Evolutionary conservation across 2,888 invertebrate species (phyloP).

Genomic region (Caenorhabditis imperialis): DNA sequence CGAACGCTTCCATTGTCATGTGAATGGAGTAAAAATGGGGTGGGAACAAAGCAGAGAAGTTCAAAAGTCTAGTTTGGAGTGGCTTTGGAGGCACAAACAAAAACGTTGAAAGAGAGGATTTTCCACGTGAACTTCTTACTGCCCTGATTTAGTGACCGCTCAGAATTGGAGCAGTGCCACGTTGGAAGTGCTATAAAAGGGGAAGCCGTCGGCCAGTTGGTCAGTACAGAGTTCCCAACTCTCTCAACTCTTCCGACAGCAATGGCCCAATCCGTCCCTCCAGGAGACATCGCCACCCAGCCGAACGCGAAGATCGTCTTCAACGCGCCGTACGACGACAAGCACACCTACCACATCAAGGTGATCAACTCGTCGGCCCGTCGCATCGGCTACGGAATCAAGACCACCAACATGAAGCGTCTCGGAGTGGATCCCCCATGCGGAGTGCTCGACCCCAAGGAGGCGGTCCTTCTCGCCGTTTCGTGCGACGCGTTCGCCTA

Average conservation of each 20-base stretch:
- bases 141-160: no score
- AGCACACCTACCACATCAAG: conserved; percentile 69
- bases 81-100: conserved; percentile 10
- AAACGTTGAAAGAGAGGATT: not conserved
- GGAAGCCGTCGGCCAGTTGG: no score
- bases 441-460: conserved; percentile 75
- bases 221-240: no score
- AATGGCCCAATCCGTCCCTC: conserved; percentile 69
- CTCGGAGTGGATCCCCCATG: conserved; percentile 71
- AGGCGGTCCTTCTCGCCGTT: conserved; percentile 70
- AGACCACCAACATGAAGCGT: conserved; percentile 74
- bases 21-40: conserved; percentile 31
- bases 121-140: not conserved
- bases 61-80: conserved; percentile 29
- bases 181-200: no score
- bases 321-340: conserved; percentile 73
- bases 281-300: conserved; percentile 68
- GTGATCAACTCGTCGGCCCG: conserved; percentile 61
- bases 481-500: conserved; percentile 73
- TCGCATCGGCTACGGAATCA: conserved; percentile 74
- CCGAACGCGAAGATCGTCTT: conserved; percentile 70
- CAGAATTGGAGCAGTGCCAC: no score
- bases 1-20: conserved; percentile 30
- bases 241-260: no score
- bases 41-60: not conserved